Percentiles rank a stretch among this genome's conserved stretches.
phyloP scores from a whole-genome alignment of 2,797 vertebrate species.

The Silurus aristotelis region DNA sequence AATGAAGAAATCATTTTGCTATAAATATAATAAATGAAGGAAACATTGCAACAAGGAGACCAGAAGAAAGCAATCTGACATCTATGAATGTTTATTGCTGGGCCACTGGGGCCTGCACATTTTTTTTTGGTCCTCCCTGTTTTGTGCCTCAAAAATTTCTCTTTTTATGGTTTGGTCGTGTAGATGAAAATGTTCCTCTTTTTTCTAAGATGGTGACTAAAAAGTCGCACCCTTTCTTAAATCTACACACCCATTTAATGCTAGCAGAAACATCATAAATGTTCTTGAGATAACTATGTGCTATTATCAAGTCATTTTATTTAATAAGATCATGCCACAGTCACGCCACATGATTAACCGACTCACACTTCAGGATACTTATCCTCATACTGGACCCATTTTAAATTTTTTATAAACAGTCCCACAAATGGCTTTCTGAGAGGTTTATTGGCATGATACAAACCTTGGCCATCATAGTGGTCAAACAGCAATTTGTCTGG shows the following conservation, averaged over 20 bases:
- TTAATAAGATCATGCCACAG: neutral
- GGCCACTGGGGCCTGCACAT: neutral
- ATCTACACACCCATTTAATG: too few species aligned
- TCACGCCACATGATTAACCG: neutral
- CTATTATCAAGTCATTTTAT: neutral
- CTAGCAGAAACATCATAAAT: neutral
- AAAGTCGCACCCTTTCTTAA: neutral
- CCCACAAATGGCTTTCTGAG: neutral
- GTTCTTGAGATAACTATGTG: neutral
- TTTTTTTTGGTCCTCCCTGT: neutral
- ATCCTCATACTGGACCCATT: neutral
- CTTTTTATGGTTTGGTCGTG: neutral
- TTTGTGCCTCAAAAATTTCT: neutral
- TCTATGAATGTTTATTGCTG: neutral
- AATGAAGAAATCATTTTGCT: neutral
- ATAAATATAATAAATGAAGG: slow-evolving; percentile 1
- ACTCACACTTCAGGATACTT: neutral
- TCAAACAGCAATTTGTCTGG: neutral
- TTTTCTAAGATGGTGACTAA: neutral
- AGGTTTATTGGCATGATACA: neutral
- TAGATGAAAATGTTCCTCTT: neutral
- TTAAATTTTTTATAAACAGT: neutral
- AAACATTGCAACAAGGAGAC: neutral
- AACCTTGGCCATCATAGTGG: neutral
- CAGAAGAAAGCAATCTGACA: neutral